Conservation (phyloP, 2,113 vertebrate species). For the Heterochromis multidens region DNA sequence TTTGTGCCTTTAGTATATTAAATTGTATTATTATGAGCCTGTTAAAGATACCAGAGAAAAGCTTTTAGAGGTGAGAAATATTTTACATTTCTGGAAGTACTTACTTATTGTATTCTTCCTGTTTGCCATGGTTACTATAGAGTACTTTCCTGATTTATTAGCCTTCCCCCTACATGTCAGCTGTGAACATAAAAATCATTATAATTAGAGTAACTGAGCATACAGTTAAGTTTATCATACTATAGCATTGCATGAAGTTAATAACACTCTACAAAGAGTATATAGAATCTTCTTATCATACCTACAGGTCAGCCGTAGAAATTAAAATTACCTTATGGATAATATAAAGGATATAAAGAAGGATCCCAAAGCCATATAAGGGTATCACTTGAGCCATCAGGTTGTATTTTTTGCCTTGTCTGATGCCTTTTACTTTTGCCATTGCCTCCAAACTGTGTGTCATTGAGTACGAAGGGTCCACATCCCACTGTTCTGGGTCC, state of each 20-base stretch:
- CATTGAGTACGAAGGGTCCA: constrained; percentile 70
- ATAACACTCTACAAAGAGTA: background rate
- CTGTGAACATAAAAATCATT: constrained; percentile 61
- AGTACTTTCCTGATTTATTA: constrained; percentile 18
- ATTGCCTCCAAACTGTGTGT: constrained; percentile 80
- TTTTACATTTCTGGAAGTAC: background rate
- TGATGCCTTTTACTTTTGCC: constrained; percentile 77
- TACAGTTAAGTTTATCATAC: background rate
- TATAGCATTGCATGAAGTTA: background rate
- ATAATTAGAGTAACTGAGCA: background rate
- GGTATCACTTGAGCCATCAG: constrained; percentile 91
- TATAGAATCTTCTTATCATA: background rate
- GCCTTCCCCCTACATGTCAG: constrained; percentile 81
- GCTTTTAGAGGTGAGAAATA: background rate
- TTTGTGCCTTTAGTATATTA: background rate
- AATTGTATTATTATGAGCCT: background rate
- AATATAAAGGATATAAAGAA: constrained; percentile 93
- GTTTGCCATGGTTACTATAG: background rate
- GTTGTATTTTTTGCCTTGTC: constrained; percentile 74
- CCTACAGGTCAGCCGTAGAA: background rate
- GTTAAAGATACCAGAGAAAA: background rate
- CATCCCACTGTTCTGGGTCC: constrained; percentile 54
- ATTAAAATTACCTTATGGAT: constrained; percentile 85
- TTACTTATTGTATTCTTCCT: constrained; percentile 19
- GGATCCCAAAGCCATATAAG: constrained; percentile 93